Base-by-base conservation (phyloP, 2,888 invertebrate genomes). In the Drosophila formosana region DNA sequence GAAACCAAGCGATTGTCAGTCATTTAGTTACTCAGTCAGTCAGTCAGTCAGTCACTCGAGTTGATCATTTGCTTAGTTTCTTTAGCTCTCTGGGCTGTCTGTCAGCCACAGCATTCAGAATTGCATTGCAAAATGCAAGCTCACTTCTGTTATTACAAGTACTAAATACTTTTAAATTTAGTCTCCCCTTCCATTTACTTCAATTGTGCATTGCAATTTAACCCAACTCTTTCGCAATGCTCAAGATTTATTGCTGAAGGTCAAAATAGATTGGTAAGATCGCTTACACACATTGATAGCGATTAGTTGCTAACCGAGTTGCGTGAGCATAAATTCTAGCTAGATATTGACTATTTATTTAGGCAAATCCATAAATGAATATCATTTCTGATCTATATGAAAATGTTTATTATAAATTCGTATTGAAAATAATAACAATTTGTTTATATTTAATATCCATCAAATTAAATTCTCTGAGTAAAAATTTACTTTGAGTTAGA, bases 1-100 rank as follows among this genome's bases (percentile, higher is more conserved):
- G 85, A 85, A 89, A 72, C 43, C 53, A 56, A 37, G 26, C 45
- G 45, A 53, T 32, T 56, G 45, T 56, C 62, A 56, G 58, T 66
- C 45, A 51, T 2, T 51, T 45, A 62, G 46, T 65, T 32, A 52
- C 51, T 64, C 45, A 51, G 3, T 47, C 49, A 62, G 51, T 60
- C 55, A 51, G 9, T 50, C 51, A 65, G 18, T 18, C 18, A 18
- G 18, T 18, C 18, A 18, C 18, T 18, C 18, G 18, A 18, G 18
- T 18, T 18, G 60, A n/a, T 60, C 64, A 55, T 46, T 63, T 26
- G 34, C 34, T 52, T 41, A 49, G 39, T 53, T 53, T 18, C 32
- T 52, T 37, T 51, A 11, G 32, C 34, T 34, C 53, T n/a, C 46
- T 46, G 18, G 39, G 39, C 39, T 51, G 30, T 47, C 30, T 47